Evolutionary conservation across 2,888 invertebrate genomes (phyloP), one percentile per base, ranked within the genome.

Genomic region (Blastobasis lacticolella): DNA sequence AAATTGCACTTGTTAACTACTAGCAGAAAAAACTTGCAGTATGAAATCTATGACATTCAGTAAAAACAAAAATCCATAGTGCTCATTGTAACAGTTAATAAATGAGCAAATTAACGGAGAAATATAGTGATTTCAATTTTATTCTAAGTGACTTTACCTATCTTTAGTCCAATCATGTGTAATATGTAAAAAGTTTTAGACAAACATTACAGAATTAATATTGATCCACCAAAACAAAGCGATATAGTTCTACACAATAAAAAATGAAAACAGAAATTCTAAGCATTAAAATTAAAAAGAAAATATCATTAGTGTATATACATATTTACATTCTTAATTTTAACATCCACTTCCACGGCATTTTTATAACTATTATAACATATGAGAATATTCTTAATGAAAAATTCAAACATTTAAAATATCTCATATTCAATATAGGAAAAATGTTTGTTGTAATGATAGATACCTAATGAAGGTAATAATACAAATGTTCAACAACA

Each of bases 291-390:
- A 74, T 67, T 67, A 70, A 75, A 75, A 74, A 74, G 66, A 66
- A 63, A 80, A 81, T 81, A 82, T 80, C 78, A 78, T 77, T 81
- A 82, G 73, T 78, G 71, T 86, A 85, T 86, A 72, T 87, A 87
- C 86, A 87, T 87, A 86, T 87, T 85, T 86, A 86, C 86, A 86
- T 78, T 23, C 81, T 82, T 82, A 80, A 49, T 56, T 53, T 53
- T 48, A 47, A 23, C 23, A 23, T 23, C 23, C 23, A 67, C 52
- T 56, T 64, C 66, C 61, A 71, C 72, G 62, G 71, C 71, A 67
- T 72, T 68, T 64, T 75, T 23, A 74, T 70, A 23, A 66, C 71
- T 70, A 72, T 66, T 75, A 75, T 67, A 76, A 76, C 67, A 57
- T 67, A 69, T 68, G 67, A 74, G 69, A 72, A 72, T 61, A 62